These are phyloP conservation scores for Sinocyclocheilus maitianheensis DNA, from an alignment of 2,113 vertebrate species.

Conservation along the genomic window DNA sequence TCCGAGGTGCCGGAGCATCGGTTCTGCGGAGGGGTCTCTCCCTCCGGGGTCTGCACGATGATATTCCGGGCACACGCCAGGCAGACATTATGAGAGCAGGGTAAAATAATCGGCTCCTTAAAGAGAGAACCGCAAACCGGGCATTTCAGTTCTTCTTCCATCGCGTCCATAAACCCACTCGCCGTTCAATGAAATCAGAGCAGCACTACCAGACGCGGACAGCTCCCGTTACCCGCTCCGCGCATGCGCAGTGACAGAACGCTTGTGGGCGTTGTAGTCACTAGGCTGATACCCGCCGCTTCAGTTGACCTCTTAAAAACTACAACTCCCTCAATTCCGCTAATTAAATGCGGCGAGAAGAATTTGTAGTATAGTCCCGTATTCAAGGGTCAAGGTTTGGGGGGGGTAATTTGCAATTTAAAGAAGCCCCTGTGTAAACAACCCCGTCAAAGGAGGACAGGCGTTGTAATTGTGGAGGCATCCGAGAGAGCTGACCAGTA, in stretches of 20 bases:
- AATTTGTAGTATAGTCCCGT: slow-evolving; percentile 25
- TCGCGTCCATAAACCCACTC: slow-evolving; percentile 66
- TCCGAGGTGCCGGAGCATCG: slow-evolving; percentile 74
- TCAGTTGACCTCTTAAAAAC: slow-evolving; percentile 42
- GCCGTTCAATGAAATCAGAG: slow-evolving; percentile 54
- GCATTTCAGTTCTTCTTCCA: slow-evolving; percentile 97
- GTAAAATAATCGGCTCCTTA: slow-evolving; percentile 87
- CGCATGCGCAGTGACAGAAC: slow-evolving; percentile 42
- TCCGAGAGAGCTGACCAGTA: slow-evolving; percentile 1
- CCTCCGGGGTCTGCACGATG: slow-evolving; percentile 91
- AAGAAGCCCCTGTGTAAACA: slow-evolving; percentile 30
- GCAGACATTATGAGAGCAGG: slow-evolving; percentile 93
- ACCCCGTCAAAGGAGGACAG: neutral
- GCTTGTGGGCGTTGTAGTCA: slow-evolving; percentile 46
- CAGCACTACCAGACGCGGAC: slow-evolving; percentile 73
- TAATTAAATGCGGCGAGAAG: slow-evolving; percentile 16
- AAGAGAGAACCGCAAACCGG: slow-evolving; percentile 93
- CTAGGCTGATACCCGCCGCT: neutral
- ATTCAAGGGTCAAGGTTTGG: slow-evolving; percentile 14
- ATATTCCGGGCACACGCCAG: slow-evolving; percentile 93
- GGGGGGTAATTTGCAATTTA: slow-evolving; percentile 37
- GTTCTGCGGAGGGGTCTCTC: slow-evolving; percentile 81
- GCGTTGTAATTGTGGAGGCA: neutral
- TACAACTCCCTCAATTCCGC: slow-evolving; percentile 54
- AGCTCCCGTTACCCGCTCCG: slow-evolving; percentile 67